Evolutionary conservation across 2,888 invertebrate genomes (phyloP), one percentile per base, ranked within the genome.

Genomic region (Perizoma affinitatum): DNA sequence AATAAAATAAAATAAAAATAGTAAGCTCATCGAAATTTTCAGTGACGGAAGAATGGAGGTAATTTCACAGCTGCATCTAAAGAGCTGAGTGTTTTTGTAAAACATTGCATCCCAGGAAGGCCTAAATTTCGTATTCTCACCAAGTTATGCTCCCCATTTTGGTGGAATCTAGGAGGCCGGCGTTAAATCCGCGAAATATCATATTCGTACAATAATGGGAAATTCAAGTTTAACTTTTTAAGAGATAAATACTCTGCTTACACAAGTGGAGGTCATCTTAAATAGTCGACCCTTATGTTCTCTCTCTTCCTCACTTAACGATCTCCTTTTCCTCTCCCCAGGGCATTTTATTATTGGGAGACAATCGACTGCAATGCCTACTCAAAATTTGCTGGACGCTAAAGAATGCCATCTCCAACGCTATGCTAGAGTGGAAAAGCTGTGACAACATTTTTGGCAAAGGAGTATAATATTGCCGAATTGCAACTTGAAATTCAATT

Each of bases 41-140:
- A 69, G 60, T 11, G 76, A 78, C 40, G n/a, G n/a, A n/a, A n/a
- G n/a, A 76, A 75, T 56, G 78, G 76, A 0, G 62, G 67, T 0
- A 75, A 70, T 50, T 74, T 75, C 58, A 69, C 72, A 2, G 74
- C 67, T 0, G 70, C 71, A 0, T 63, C 65, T 33, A 74, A 70
- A 34, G 72, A 73, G 34, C 10, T 74, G 33, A 50, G 51, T 8
- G 4, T 38, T n/a, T 72, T 76, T 64, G 41, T 70, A 35, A 61
- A 68, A 34, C 6, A 33, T 72, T 68, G 69, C 69, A 48, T 44
- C 52, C 47, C 49, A 68, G 9, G 58, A 75, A 61, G 61, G 61
- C 5, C 69, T 74, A 0, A 67, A 70, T 46, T 74, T 76, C 54
- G 42, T 11, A 5, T 76, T 49, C 49, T 22, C 5, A 22, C 49